phyloP scores from a whole-genome alignment of 2,113 vertebrate species.

The Origma solitaria region DNA sequence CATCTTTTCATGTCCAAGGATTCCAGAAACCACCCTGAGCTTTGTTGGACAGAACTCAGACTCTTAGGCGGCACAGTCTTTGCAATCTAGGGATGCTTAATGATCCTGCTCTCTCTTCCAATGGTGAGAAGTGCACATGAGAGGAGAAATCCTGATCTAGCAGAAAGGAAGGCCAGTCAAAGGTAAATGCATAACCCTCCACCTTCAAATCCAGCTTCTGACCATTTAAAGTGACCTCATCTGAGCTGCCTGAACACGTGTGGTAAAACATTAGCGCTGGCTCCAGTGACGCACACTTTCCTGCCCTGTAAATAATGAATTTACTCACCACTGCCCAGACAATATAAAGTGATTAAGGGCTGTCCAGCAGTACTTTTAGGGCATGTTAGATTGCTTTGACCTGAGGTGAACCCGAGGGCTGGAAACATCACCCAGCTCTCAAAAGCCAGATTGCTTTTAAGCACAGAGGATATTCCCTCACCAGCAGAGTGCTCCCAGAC shows the following conservation, averaged over 20 bases:
- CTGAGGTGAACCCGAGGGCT: constrained; percentile 7
- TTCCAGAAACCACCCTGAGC: neutral
- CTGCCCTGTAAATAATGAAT: constrained; percentile 6
- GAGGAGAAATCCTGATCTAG: neutral
- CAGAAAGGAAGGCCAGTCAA: neutral
- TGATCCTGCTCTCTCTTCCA: neutral
- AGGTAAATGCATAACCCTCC: neutral
- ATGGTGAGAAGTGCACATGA: neutral
- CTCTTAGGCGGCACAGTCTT: neutral
- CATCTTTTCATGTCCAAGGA: neutral
- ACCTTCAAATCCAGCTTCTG: neutral
- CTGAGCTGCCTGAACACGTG: neutral
- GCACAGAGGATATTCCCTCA: neutral
- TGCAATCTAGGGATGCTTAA: neutral
- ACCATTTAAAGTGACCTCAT: neutral
- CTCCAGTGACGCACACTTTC: neutral
- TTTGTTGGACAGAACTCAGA: neutral
- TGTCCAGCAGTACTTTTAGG: neutral
- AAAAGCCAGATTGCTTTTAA: constrained; percentile 18
- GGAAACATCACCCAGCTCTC: neutral
- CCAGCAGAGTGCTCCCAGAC: neutral
- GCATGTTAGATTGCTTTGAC: constrained; percentile 44
- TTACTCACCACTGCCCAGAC: neutral
- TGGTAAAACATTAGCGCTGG: neutral
- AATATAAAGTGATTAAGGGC: constrained; percentile 22